Evolutionary conservation across 2,888 invertebrate genomes (phyloP).

Genomic region (Syritta pipiens): DNA sequence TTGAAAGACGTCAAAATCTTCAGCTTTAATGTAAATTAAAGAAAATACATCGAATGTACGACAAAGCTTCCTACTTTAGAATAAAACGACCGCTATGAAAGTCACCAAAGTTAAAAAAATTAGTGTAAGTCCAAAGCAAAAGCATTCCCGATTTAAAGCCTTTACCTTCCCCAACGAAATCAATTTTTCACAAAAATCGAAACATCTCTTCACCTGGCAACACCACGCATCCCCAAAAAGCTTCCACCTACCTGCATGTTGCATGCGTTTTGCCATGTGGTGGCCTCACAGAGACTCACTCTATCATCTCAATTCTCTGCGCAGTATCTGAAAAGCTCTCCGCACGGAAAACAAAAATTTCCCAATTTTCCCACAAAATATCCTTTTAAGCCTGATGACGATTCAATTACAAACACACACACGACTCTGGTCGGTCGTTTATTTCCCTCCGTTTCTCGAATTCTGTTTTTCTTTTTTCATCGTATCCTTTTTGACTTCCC

Average conservation of each 20-base stretch:
- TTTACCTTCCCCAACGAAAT: too few species aligned
- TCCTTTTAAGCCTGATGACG: conserved; percentile 15
- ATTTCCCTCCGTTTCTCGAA: neutral
- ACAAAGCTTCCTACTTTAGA: too few species aligned
- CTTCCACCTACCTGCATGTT: conserved; percentile 51
- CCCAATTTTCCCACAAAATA: conserved; percentile 41
- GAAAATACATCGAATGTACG: too few species aligned
- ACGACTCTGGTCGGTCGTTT: too few species aligned
- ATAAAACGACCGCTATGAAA: too few species aligned
- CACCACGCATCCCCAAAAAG: conserved; percentile 1
- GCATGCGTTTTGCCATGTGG: conserved; percentile 56
- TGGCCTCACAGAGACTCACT: conserved; percentile 1
- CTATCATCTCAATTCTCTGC: conserved; percentile 15
- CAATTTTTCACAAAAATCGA: too few species aligned
- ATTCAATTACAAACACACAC: too few species aligned
- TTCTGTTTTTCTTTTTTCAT: conserved; percentile 2
- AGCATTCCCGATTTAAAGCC: too few species aligned
- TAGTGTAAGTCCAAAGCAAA: too few species aligned
- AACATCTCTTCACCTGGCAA: conserved; percentile 52
- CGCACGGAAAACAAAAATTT: conserved; percentile 15
- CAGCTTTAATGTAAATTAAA: too few species aligned
- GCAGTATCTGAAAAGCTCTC: conserved; percentile 39
- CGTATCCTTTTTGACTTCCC: neutral
- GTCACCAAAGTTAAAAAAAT: too few species aligned
- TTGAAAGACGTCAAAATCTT: too few species aligned